Base-by-base conservation (phyloP, 2,888 invertebrate species). In the Athalia cordata region DNA sequence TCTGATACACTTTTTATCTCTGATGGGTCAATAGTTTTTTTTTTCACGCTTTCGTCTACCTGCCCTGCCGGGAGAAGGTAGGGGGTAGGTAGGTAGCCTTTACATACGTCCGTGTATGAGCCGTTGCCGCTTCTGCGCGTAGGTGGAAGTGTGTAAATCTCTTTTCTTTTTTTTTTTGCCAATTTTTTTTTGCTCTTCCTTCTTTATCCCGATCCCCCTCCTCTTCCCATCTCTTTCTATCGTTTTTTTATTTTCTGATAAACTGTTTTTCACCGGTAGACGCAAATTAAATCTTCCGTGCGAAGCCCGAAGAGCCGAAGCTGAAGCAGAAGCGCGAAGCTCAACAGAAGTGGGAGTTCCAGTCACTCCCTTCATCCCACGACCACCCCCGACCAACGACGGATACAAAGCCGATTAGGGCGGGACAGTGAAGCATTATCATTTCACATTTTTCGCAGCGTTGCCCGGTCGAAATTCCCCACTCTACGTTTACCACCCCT, bases 321-420 rank as follows among this genome's bases (percentile, higher is more conserved):
- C 43, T n/a, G 61, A n/a, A n/a, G 61, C 6, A n/a, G 61, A 7
- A n/a, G 61, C 47, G 55, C 13, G 72, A 47, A 47, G 72, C 13
- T 55, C 15, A 52, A 66, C 0, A 52, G 29, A 68, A 52, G 15
- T 13, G 77, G 62, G 61, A 13, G 29, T 68, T 5, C 45, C 13
- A 43, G 50, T 62, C 64, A 43, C 45, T 9, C 57, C 15, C 45
- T 45, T 11, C 66, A 74, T 9, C 43, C 68, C 66, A 75, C 74
- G 50, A 55, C 55, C 7, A 64, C 67, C 50, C 65, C 81, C 80
- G 81, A 81, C 82, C 84, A 82, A 79, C 86, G 84, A 81, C 81
- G 82, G 83, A 85, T 85, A 87, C 86, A 89, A 88, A 88, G 88
- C 88, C 89, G 88, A 89, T 88, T 88, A 89, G 84, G 83, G 82